Conservation (phyloP, 2,113 vertebrate genomes). For the Dascyllus trimaculatus region DNA sequence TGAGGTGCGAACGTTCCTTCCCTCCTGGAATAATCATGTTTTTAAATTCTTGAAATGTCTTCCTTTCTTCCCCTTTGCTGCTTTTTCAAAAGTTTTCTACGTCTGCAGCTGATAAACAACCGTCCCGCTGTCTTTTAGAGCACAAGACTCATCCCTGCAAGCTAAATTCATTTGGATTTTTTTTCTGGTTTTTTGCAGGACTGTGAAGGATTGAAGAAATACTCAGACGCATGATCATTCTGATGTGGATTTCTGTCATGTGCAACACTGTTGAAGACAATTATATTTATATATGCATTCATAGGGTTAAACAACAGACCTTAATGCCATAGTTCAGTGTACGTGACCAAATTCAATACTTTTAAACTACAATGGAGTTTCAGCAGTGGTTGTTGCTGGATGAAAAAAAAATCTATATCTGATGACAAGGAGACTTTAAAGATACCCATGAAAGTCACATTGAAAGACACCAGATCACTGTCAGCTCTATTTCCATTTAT, state of each 20-base stretch:
- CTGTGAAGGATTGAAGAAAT: background rate
- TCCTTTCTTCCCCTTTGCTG: background rate
- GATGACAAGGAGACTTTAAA: too few relatives aligned
- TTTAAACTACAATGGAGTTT: too few relatives aligned
- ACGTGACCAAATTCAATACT: too few relatives aligned
- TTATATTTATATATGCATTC: too few relatives aligned
- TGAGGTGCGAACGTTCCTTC: slow-evolving; percentile 67
- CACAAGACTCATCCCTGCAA: slow-evolving; percentile 32
- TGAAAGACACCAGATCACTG: too few relatives aligned
- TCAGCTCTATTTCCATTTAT: background rate
- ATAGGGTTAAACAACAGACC: too few relatives aligned
- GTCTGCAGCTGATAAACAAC: slow-evolving; percentile 1
- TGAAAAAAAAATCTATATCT: too few relatives aligned
- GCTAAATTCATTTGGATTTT: background rate
- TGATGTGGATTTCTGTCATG: slow-evolving; percentile 25
- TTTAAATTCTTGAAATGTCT: background rate
- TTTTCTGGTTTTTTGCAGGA: slow-evolving; percentile 32
- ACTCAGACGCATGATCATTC: background rate
- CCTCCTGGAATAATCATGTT: background rate
- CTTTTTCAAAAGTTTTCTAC: background rate
- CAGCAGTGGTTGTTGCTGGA: too few relatives aligned
- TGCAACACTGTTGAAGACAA: slow-evolving; percentile 5
- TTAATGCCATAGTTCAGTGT: too few relatives aligned
- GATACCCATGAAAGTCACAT: too few relatives aligned
- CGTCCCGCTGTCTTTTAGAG: slow-evolving; percentile 1